Evolutionary conservation across 2,797 vertebrate genomes (phyloP).

Genomic region (Gymnothorax reevesii): DNA sequence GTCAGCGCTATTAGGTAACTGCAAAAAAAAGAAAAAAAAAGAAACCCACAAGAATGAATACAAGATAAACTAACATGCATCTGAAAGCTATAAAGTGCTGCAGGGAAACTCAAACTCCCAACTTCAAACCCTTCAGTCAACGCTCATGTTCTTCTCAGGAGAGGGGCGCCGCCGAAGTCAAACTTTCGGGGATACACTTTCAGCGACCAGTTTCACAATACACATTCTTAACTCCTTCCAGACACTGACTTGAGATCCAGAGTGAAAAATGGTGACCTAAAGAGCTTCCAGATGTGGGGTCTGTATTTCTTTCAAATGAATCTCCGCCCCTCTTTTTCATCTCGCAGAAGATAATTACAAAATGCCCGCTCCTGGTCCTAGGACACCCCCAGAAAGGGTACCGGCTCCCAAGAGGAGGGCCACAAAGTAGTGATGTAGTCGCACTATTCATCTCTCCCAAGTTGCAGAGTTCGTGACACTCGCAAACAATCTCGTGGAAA

Average conservation of each 20-base stretch:
- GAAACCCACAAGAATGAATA: conserved; percentile 37
- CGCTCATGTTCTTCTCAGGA: conserved; percentile 38
- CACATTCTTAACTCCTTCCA: conserved; percentile 64
- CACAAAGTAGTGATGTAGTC: conserved; percentile 36
- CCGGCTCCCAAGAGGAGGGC: conserved; percentile 28
- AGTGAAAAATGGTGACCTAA: conserved; percentile 56
- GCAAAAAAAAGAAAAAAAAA: conserved; percentile 42
- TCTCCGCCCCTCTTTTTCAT: conserved; percentile 65
- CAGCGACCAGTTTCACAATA: conserved; percentile 58
- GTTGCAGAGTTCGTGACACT: conserved; percentile 16
- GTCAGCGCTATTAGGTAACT: background rate
- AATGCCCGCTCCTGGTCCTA: conserved; percentile 45
- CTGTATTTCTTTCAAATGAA: conserved; percentile 62
- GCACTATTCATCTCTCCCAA: conserved; percentile 30
- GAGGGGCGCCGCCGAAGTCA: conserved; percentile 51
- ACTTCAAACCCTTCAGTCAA: conserved; percentile 43
- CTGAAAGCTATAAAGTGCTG: conserved; percentile 53
- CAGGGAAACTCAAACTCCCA: conserved; percentile 43
- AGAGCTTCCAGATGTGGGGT: conserved; percentile 73
- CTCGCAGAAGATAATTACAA: conserved; percentile 54
- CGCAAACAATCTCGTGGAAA: background rate
- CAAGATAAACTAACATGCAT: conserved; percentile 39
- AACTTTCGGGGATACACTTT: conserved; percentile 61
- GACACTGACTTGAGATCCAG: conserved; percentile 56
- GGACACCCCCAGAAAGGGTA: conserved; percentile 21